Percentiles rank a stretch among this genome's conserved stretches.
Conservation (phyloP, 2,797 vertebrate genomes). For the Sternarchorhynchus goeldii region DNA sequence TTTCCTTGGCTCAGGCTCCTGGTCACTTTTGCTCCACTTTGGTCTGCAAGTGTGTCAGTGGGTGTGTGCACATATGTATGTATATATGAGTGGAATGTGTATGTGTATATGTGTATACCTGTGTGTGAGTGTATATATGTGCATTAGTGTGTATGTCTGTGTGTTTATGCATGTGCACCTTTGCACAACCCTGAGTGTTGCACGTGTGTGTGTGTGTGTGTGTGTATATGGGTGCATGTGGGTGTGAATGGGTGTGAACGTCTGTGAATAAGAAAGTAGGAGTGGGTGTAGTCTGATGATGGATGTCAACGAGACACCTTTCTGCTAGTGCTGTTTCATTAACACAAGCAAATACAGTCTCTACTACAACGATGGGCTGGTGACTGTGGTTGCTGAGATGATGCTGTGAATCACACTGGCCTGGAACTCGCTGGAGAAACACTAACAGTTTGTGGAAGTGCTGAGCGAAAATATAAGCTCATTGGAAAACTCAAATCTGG, state of each 20-base stretch:
- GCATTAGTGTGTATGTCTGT: no score
- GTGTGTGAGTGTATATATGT: no score
- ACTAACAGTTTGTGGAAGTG: neutral
- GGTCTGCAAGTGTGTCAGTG: slow-evolving; percentile 8
- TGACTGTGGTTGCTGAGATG: no score
- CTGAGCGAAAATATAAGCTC: neutral
- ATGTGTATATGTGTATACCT: neutral
- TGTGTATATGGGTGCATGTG: neutral
- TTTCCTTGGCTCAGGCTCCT: slow-evolving; percentile 57
- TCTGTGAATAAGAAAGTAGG: neutral
- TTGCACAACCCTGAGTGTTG: neutral
- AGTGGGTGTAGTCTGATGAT: neutral
- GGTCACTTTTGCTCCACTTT: slow-evolving; percentile 34
- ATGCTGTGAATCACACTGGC: no score
- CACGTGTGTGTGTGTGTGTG: slow-evolving; percentile 1
- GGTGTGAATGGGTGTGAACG: no score
- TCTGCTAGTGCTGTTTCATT: no score
- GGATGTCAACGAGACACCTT: neutral
- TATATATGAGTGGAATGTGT: neutral
- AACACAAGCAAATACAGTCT: no score
- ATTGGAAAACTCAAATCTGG: no score
- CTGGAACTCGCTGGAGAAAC: no score
- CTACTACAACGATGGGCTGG: no score
- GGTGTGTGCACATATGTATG: slow-evolving; percentile 15
- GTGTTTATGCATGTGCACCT: no score